Evolutionary conservation across 2,113 vertebrate genomes (phyloP).

Genomic region (Eretmochelys imbricata): DNA sequence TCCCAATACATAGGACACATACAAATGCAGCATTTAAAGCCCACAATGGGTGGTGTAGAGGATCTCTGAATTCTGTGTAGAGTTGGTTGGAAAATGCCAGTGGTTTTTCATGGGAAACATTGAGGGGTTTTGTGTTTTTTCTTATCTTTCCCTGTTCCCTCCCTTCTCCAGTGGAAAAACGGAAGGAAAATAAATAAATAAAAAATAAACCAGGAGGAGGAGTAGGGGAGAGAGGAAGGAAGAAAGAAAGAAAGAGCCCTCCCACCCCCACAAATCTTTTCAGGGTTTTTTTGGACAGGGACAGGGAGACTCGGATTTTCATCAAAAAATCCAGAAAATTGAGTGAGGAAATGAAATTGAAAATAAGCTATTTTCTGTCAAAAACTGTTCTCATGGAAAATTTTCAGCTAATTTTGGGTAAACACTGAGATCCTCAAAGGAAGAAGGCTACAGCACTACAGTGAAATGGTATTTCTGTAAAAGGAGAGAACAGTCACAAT

Average conservation of each 20-base stretch:
- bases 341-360: background rate
- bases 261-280: background rate
- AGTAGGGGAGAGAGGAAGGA: background rate
- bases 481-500: background rate
- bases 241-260: too few species aligned
- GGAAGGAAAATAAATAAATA: background rate
- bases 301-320: background rate
- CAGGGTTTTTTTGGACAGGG: background rate
- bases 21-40: background rate
- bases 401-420: background rate
- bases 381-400: background rate
- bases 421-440: background rate
- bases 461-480: background rate
- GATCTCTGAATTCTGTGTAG: background rate
- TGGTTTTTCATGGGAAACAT: background rate
- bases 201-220: background rate
- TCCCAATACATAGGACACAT: background rate
- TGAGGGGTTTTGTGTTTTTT: background rate
- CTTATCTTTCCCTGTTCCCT: background rate
- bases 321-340: accelerated
- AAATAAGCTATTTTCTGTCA: background rate
- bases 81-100: background rate
- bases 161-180: background rate
- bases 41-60: accelerated
- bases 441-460: background rate